Conservation (phyloP, 2,113 vertebrate species). For the Albula goreensis region DNA sequence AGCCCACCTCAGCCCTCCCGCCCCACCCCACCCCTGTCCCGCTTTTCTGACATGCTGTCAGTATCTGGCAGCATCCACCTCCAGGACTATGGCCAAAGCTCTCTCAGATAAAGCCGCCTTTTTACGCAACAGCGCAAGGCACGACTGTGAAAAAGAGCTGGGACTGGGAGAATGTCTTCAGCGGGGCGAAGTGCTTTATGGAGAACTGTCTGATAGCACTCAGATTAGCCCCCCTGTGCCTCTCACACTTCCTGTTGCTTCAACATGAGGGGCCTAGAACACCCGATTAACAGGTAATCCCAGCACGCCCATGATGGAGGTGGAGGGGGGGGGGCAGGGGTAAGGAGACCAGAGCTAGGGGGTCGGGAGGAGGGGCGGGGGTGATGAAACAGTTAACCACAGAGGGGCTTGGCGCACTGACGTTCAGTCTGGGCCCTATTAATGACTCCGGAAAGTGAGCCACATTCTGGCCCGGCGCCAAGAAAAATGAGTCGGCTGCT, state of each 20-base stretch:
- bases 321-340: background rate
- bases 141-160: no score
- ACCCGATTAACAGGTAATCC: conserved; percentile 18
- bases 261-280: background rate
- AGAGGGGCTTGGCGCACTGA: conserved; percentile 44
- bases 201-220: background rate
- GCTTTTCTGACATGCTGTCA: background rate
- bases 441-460: conserved; percentile 45
- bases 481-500: conserved; percentile 47
- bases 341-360: no score
- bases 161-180: background rate
- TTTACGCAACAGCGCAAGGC: no score
- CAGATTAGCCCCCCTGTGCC: background rate
- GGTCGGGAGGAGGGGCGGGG: conserved; percentile 3
- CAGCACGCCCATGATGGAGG: background rate
- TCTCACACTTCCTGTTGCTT: background rate
- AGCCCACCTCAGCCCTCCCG: background rate
- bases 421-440: conserved; percentile 39
- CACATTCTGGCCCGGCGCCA: conserved; percentile 42
- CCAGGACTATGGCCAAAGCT: background rate
- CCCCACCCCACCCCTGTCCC: background rate
- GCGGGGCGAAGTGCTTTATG: background rate
- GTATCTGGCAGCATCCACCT: background rate
- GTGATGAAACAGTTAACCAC: conserved; percentile 31
- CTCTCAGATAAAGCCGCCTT: no score